These are phyloP conservation scores for Chitala chitala DNA, from an alignment of 2,113 vertebrate species.

Conservation along the genomic window DNA sequence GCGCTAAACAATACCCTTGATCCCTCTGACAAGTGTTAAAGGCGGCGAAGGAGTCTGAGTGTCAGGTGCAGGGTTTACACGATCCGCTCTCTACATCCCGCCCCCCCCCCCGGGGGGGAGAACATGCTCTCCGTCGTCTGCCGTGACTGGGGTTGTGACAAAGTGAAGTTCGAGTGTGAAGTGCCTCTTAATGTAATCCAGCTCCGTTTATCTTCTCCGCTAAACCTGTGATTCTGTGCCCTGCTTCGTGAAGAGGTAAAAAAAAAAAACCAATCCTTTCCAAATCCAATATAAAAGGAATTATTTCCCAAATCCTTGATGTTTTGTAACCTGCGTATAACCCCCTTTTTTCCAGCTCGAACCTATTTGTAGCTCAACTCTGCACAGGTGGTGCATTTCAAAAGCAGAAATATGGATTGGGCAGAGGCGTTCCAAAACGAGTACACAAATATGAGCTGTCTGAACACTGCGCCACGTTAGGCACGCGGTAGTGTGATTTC, in stretches of 20 bases:
- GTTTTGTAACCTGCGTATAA: constrained; percentile 60
- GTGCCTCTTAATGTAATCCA: background rate
- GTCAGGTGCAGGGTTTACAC: no score
- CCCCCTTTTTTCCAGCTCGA: constrained; percentile 58
- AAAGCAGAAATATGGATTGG: constrained; percentile 55
- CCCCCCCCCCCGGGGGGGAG: no score
- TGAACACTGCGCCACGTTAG: background rate
- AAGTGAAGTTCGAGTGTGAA: constrained; percentile 38
- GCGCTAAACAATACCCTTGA: background rate
- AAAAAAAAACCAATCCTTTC: constrained; percentile 23
- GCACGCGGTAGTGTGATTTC: background rate
- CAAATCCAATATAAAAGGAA: constrained; percentile 63
- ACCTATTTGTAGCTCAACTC: constrained; percentile 58
- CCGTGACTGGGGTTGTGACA: constrained; percentile 35
- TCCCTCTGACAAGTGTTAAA: background rate
- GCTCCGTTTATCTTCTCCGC: background rate
- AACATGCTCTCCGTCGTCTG: background rate
- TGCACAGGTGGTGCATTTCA: constrained; percentile 26
- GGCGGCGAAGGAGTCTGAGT: background rate
- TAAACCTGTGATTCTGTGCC: background rate
- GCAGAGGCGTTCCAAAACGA: constrained; percentile 43
- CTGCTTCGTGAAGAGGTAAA: no score
- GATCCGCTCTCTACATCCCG: background rate
- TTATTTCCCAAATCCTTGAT: constrained; percentile 62
- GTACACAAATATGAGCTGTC: constrained; percentile 30